These are phyloP conservation scores for Malaclemys terrapin DNA, from an alignment of 2,113 vertebrate species.

Conservation along the genomic window DNA sequence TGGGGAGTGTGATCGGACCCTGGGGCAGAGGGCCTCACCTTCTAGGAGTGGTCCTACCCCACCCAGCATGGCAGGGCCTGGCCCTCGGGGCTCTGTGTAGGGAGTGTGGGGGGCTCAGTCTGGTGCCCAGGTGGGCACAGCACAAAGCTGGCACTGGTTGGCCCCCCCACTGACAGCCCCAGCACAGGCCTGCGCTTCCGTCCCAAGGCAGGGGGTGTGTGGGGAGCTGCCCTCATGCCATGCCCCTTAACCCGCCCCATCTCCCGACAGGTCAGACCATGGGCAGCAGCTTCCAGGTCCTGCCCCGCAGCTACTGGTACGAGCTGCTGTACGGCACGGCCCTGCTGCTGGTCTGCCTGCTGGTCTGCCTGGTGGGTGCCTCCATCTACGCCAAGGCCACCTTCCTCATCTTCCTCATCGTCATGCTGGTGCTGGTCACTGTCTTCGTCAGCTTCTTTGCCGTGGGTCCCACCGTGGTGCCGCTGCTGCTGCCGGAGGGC, in stretches of 20 bases:
- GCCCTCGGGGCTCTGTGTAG: background rate
- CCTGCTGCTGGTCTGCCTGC: conserved; percentile 85
- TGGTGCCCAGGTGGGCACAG: background rate
- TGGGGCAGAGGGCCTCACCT: too few relatives aligned
- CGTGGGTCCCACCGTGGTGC: conserved; percentile 72
- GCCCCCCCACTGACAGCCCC: background rate
- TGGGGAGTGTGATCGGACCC: too few relatives aligned
- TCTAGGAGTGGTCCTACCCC: too few relatives aligned
- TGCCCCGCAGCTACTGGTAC: conserved; percentile 90
- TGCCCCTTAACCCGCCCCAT: background rate
- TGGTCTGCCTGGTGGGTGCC: conserved; percentile 91
- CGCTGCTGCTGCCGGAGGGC: conserved; percentile 60
- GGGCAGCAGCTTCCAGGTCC: conserved; percentile 59
- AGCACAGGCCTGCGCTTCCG: background rate
- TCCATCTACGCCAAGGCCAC: conserved; percentile 92
- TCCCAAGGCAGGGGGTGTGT: background rate
- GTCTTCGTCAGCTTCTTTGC: conserved; percentile 91
- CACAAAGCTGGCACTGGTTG: background rate
- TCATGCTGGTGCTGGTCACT: conserved; percentile 84
- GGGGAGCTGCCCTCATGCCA: background rate
- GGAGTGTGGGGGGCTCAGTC: background rate
- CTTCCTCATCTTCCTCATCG: conserved; percentile 92
- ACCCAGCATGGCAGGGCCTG: too few relatives aligned
- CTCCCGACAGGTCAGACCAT: conserved; percentile 39
- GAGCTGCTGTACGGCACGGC: conserved; percentile 86